Percentiles rank a stretch among this genome's conserved stretches.
Conservation (phyloP, 2,888 invertebrate genomes). For the Noctua fimbriata region DNA sequence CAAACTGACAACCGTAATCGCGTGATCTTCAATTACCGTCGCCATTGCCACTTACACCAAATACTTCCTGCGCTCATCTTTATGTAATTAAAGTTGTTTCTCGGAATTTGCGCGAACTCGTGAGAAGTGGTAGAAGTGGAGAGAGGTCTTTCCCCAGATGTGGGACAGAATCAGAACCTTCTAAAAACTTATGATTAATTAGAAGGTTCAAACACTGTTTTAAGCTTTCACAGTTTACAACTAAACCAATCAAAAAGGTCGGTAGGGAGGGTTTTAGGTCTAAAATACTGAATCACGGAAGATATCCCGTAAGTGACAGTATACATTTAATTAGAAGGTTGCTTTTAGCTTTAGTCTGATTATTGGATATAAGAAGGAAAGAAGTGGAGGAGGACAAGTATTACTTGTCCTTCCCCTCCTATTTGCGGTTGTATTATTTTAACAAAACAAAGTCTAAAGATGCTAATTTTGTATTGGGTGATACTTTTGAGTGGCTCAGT, state of each 20-base stretch:
- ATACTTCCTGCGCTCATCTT: conserved; percentile 45
- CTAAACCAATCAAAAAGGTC: no score
- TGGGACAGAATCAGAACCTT: neutral
- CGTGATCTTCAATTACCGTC: conserved; percentile 57
- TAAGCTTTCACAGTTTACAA: no score
- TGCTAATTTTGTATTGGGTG: no score
- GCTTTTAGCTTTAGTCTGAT: neutral
- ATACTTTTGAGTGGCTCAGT: no score
- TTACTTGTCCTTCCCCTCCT: neutral
- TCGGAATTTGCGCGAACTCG: conserved; percentile 1
- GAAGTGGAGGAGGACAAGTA: neutral
- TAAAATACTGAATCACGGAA: no score
- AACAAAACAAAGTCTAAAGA: neutral
- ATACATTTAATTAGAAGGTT: neutral
- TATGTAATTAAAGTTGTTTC: conserved; percentile 39
- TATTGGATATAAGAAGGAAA: neutral
- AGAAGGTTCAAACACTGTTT: no score
- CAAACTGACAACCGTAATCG: conserved; percentile 37
- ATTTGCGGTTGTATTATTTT: neutral
- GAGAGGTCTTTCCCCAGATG: neutral
- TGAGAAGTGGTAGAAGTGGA: neutral
- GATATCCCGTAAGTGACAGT: no score
- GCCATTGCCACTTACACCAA: conserved; percentile 41
- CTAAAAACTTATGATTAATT: neutral
- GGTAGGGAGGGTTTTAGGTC: no score